Base-by-base conservation (phyloP, 2,888 invertebrate species). In the Ditula angustiorana region DNA sequence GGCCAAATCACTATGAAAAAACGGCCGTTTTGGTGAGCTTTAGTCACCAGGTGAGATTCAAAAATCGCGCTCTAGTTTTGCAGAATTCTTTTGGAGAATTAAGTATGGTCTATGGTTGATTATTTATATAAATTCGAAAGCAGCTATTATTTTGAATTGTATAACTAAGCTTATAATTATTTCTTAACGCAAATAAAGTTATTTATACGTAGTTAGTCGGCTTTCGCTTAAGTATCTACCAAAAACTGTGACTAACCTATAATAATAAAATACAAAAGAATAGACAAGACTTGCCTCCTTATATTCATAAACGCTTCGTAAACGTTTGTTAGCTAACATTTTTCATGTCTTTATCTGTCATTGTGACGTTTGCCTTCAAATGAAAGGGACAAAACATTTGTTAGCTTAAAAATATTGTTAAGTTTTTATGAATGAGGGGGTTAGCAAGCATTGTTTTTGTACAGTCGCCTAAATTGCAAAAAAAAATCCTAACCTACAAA, bases 201-300 rank as follows among this genome's bases (percentile, higher is more conserved):
- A 41, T 19, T 41, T 19, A 50, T 24, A 11, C 19, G 58, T 64
- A 64, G 46, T 44, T 58, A 63, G 58, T 7, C n/a, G 5, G 59
- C 64, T 64, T 52, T 23, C 37, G 47, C 50, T 66, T 58, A 30
- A 50, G 26, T 55, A 28, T 35, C 46, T 53, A 26, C 53, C 50
- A 56, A 26, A 50, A 30, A n/a, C n/a, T 65, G 61, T 68, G 61
- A 61, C 66, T 61, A 61, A 61, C 61, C 33, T 24, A 41, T 11
- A 24, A 41, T 11, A 24, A 26, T 61, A n/a, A 46, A 19, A 16
- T 13, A 35, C n/a, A 5, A 5, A 5, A 35, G 13, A 5, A 35
- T 35, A 35, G 1, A 13, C 19, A 41, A 41, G 8, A n/a, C n/a
- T n/a, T n/a, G n/a, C n/a, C n/a, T n/a, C n/a, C n/a, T n/a, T n/a